Evolutionary conservation across 2,113 vertebrate species (phyloP).

Genomic region (Sylvilagus bachmani): DNA sequence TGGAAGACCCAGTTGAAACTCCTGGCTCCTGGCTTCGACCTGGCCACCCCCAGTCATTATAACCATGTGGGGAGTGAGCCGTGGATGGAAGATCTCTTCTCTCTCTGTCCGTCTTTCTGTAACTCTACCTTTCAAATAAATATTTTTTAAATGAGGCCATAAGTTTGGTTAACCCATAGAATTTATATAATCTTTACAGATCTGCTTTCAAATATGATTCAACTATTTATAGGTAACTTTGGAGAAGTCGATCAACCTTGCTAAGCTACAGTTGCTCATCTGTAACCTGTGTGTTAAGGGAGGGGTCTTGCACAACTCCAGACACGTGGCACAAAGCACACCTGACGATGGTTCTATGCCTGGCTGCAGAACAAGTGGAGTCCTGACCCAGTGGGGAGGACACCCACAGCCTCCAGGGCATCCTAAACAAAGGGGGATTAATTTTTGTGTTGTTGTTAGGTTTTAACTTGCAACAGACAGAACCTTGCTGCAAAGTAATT

Average conservation of each 20-base stretch:
- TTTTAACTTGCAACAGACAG: conserved; percentile 68
- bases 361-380: neutral
- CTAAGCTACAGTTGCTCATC: neutral
- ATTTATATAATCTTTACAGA: neutral
- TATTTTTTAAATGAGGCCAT: neutral
- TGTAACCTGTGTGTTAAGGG: neutral
- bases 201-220: neutral
- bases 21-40: too few relatives aligned
- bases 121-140: too few relatives aligned
- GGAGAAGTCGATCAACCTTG: conserved; percentile 29
- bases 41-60: too few relatives aligned
- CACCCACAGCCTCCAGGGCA: neutral
- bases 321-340: neutral
- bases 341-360: neutral
- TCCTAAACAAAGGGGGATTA: conserved; percentile 56
- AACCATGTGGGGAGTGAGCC: too few relatives aligned
- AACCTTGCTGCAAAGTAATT: conserved; percentile 71
- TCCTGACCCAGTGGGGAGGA: neutral
- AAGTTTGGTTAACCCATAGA: neutral
- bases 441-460: conserved; percentile 61
- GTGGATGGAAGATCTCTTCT: too few relatives aligned
- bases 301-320: neutral
- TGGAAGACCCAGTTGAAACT: too few relatives aligned
- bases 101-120: too few relatives aligned
- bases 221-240: conserved; percentile 1